Evolutionary conservation across 2,888 invertebrate species (phyloP).

Genomic region (Nineta flava): DNA sequence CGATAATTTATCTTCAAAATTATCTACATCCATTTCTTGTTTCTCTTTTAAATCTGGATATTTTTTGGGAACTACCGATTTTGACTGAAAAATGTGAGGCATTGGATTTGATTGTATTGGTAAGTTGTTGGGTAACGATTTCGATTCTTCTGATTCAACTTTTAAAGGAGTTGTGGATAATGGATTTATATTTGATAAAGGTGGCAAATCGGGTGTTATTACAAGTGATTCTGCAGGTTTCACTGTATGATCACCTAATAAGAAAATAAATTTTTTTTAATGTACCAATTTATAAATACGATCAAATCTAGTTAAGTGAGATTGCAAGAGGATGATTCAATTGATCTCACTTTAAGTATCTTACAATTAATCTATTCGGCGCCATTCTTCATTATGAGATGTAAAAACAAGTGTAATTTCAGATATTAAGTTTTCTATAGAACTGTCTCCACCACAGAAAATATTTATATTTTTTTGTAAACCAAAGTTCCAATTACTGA

Average conservation of each 20-base stretch:
- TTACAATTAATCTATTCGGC: too few species aligned
- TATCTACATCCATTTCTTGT: not conserved
- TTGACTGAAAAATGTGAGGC: constrained; percentile 1
- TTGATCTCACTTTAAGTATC: too few species aligned
- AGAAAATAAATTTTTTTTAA: not conserved
- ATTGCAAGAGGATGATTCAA: too few species aligned
- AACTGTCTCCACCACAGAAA: too few species aligned
- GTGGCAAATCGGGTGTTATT: constrained; percentile 7
- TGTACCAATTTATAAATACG: not conserved
- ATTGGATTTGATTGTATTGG: constrained; percentile 2
- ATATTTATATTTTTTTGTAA: too few species aligned
- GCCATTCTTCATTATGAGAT: too few species aligned
- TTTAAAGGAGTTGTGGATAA: not conserved
- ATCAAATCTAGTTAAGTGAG: too few species aligned
- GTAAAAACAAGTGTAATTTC: too few species aligned
- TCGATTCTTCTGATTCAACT: constrained; percentile 1
- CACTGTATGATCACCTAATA: constrained; percentile 7
- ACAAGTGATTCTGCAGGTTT: constrained; percentile 7
- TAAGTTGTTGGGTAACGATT: not conserved
- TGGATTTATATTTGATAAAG: not conserved
- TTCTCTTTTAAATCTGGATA: not conserved
- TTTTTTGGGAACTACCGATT: constrained; percentile 7
- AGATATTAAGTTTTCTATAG: too few species aligned
- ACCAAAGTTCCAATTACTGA: too few species aligned
- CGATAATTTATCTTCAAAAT: constrained; percentile 1